Evolutionary conservation across 1,140 invertebrate genomes (phyloP).

Genomic region (Acromyrmex echinatior): DNA sequence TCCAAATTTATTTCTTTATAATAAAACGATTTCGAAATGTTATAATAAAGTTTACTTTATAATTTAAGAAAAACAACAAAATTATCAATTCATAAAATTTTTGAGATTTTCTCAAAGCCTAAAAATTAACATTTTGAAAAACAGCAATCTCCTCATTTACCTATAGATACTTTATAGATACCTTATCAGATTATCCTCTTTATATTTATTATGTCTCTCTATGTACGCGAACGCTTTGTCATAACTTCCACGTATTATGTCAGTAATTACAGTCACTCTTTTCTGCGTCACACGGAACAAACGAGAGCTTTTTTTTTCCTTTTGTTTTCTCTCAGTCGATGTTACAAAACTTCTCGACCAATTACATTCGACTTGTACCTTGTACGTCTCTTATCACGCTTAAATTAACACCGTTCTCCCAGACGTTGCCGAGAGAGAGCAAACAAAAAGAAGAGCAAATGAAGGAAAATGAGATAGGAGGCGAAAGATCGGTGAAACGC

Average conservation of each 20-base stretch:
- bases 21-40: not conserved
- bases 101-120: not conserved
- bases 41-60: not conserved
- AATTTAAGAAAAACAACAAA: not conserved
- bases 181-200: not conserved
- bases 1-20: not conserved
- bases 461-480: slow-evolving; percentile 42
- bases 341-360: slow-evolving; percentile 21
- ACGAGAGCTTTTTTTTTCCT: not conserved
- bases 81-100: not conserved
- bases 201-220: not conserved
- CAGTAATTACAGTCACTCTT: slow-evolving; percentile 10
- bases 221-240: not conserved
- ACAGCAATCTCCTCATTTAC: not conserved
- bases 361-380: slow-evolving; percentile 16
- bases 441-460: slow-evolving; percentile 25
- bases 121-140: not conserved
- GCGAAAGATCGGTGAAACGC: slow-evolving; percentile 22
- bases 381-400: slow-evolving; percentile 9
- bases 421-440: slow-evolving; percentile 14
- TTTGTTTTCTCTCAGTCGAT: not conserved
- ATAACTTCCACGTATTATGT: slow-evolving; percentile 9
- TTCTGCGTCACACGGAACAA: slow-evolving; percentile 25
- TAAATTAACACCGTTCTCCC: slow-evolving; percentile 32
- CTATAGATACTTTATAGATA: not conserved